A percentile compares a stretch with the other conserved stretches of the same genome.
These are phyloP conservation scores for Seira ritae DNA, from an alignment of 2,888 invertebrate species.

Conservation along the genomic window DNA sequence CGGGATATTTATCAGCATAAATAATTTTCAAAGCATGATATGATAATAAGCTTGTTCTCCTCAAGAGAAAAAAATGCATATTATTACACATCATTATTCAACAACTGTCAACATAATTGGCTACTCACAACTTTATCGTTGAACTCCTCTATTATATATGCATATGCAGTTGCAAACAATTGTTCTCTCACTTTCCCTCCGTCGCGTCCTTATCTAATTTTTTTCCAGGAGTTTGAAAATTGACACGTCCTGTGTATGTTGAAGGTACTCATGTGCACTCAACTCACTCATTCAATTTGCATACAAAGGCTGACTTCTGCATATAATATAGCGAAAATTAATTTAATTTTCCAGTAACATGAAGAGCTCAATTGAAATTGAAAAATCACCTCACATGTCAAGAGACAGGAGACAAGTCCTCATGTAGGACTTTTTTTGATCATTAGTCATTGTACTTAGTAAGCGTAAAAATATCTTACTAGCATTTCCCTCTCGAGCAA, in stretches of 20 bases:
- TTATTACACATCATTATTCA: slow-evolving; percentile 71
- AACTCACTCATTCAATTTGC: slow-evolving; percentile 15
- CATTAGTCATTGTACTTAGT: slow-evolving; percentile 3
- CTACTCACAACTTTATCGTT: slow-evolving; percentile 69
- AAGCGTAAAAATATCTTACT: not conserved
- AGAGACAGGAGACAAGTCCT: not conserved
- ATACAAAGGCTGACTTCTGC: not conserved
- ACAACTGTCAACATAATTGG: slow-evolving; percentile 74
- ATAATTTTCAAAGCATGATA: not conserved
- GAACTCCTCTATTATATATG: not conserved
- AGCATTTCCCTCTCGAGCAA: not conserved
- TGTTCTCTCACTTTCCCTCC: slow-evolving; percentile 19
- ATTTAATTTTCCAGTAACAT: slow-evolving; percentile 9
- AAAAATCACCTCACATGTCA: slow-evolving; percentile 16
- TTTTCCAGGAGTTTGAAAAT: not conserved
- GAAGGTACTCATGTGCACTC: too few species aligned
- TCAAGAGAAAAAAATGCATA: slow-evolving; percentile 28
- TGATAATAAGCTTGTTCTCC: slow-evolving; percentile 18
- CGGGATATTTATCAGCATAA: slow-evolving; percentile 18
- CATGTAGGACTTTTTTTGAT: not conserved
- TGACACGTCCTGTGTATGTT: slow-evolving; percentile 19
- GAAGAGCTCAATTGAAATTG: not conserved
- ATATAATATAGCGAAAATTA: slow-evolving; percentile 1
- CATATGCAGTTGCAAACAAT: not conserved
- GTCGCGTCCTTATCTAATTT: not conserved